A percentile compares a stretch with the other conserved stretches of the same genome.
phyloP scores from a whole-genome alignment of 2,888 invertebrate species.

The Sepioteuthis lessoniana region DNA sequence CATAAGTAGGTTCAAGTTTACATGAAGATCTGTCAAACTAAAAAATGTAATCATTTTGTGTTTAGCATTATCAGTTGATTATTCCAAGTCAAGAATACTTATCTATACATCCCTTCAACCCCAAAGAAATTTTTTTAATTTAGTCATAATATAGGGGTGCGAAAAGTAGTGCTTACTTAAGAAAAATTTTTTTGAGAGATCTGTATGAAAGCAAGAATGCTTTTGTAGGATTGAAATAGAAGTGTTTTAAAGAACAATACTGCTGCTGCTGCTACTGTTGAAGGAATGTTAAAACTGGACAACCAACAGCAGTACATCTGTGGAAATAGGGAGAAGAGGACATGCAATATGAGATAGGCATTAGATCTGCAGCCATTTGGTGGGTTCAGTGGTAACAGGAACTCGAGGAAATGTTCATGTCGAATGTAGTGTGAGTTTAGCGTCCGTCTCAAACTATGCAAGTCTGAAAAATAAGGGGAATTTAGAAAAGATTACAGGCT shows the following conservation, averaged over 20 bases:
- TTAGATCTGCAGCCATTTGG: slow-evolving; percentile 33
- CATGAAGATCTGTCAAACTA: background rate
- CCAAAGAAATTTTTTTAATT: background rate
- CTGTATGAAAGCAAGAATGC: background rate
- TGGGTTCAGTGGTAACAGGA: slow-evolving; percentile 33
- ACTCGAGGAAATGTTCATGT: slow-evolving; percentile 12
- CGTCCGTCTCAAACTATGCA: slow-evolving; percentile 8
- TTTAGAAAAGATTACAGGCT: slow-evolving; percentile 33
- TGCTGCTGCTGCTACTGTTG: background rate
- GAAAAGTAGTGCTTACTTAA: background rate
- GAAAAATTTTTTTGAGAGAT: too few species aligned
- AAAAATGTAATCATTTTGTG: background rate
- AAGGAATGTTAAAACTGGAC: background rate
- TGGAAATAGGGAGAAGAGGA: slow-evolving; percentile 33
- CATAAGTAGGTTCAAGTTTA: background rate
- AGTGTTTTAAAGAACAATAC: background rate
- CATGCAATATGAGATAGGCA: slow-evolving; percentile 6
- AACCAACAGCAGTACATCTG: background rate
- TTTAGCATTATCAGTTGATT: background rate
- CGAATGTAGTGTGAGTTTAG: background rate
- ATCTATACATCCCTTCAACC: background rate
- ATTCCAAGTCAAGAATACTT: background rate
- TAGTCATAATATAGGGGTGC: background rate
- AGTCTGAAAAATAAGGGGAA: slow-evolving; percentile 33
- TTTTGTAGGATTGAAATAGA: background rate